Conservation (phyloP, 2,797 vertebrate species). For the Hybognathus amarus region DNA sequence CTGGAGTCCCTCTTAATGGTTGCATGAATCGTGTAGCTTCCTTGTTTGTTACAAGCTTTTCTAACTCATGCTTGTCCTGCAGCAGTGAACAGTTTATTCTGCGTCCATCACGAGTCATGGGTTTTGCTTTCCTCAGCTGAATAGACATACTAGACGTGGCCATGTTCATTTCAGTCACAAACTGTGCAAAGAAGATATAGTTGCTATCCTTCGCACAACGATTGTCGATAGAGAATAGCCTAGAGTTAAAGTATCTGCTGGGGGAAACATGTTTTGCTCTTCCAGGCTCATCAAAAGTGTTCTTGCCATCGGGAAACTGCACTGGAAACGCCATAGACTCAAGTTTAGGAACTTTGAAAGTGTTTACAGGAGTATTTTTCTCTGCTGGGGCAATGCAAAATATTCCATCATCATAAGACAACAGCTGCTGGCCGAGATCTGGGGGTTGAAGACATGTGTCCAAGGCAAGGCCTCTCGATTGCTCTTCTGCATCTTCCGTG, state of each 20-base stretch:
- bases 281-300: conserved; percentile 28
- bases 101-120: conserved; percentile 42
- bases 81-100: conserved; percentile 41
- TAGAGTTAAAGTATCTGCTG: conserved; percentile 47
- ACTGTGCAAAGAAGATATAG: conserved; percentile 38
- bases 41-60: conserved; percentile 28
- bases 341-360: conserved; percentile 23
- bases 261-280: not conserved
- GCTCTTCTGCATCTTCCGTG: not conserved
- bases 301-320: conserved; percentile 37
- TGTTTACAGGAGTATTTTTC: conserved; percentile 25
- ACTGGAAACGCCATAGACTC: not conserved
- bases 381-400: conserved; percentile 38
- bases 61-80: conserved; percentile 41
- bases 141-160: conserved; percentile 43
- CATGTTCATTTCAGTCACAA: conserved; percentile 26
- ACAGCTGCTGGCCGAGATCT: not conserved
- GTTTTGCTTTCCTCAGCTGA: conserved; percentile 41
- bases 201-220: conserved; percentile 7
- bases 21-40: conserved; percentile 55
- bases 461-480: not conserved
- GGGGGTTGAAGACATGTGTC: conserved; percentile 39
- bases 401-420: conserved; percentile 12
- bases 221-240: conserved; percentile 30
- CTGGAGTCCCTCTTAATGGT: conserved; percentile 56